Evolutionary conservation across 2,888 invertebrate species (phyloP), one percentile per base, ranked within the genome.

Genomic region (Dione vanillae): DNA sequence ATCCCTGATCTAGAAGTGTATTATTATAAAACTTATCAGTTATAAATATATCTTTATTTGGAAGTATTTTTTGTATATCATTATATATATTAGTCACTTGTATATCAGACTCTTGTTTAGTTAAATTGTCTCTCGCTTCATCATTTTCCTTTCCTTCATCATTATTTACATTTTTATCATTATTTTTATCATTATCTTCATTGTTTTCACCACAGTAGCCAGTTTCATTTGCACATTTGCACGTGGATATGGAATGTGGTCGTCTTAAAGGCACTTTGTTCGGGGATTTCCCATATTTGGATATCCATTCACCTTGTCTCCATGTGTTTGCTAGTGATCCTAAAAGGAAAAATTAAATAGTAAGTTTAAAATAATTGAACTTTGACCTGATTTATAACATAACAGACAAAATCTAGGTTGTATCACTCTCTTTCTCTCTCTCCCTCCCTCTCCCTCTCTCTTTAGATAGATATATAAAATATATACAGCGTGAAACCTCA

Each of bases 251-350:
- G 5, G 80, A 75, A 6, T 80, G 73, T 6, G 87, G 86, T 59
- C 86, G 78, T 56, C 86, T 76, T 9, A 93, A 72, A 0, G 85
- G 83, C 0, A 89, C 80, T 75, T 82, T 88, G 65, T 84, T 84
- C 0, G 90, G 91, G 12, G 83, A 87, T 1, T 80, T 64, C 70
- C 84, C 85, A 75, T 93, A 92, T 76, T 89, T 93, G 14, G 80
- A 85, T 61, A 84, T 91, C 96, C 96, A 96, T 40, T 95, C 92
- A 0, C 96, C 96, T 83, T 97, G 97, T 58, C 96, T 94, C 97
- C 97, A 98, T 0, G 97, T 97, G 80, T 96, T 96, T 20, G 95
- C 94, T 41, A 96, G 92, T 0, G 97, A 97, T 0, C 96, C 95
- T 94, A 83, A 0, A 85, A 85, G 0, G 8, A 11, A n/a, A 2